Base-by-base conservation (phyloP, 2,888 invertebrate genomes). In the Drosophila ochracea region DNA sequence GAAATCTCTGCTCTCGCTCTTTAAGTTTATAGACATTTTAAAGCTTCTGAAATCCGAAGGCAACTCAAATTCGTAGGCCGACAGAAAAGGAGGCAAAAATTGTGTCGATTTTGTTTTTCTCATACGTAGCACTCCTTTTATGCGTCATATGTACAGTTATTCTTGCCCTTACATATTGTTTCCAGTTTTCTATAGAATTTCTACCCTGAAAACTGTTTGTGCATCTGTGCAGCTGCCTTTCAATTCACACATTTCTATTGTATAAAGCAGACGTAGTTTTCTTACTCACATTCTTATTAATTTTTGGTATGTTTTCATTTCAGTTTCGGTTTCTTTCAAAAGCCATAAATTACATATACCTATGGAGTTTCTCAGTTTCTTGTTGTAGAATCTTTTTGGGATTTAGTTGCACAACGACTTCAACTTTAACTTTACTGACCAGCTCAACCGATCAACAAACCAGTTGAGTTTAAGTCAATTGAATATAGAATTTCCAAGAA, bases 111-210 rank as follows among this genome's bases (percentile, higher is more conserved):
- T 28, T 39, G 35, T 28, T 55, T 39, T n/a, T n/a, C 62, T n/a
- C 43, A 10, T 21, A n/a, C 39, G 30, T 39, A 60, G 4, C 9
- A 7, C 47, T 72, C 39, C 72, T 63, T 68, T 72, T 80, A 57
- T 80, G 37, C n/a, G 19, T 28, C 30, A 41, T 30, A 63, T 31
- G 49, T 39, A 58, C 57, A 58, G 55, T 68, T 55, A 53, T 65
- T 75, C 58, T 68, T 78, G 66, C 63, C 52, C 58, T 35, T 33
- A 28, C 30, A 59, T 60, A 86, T 89, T 84, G 84, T 89, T 72
- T 86, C 72, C 78, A 81, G 73, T 78, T 77, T 83, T 83, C 78
- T 55, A 73, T 53, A 78, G 78, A 88, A 72, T 54, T 68, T 63
- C 53, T 66, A 73, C 65, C 60, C 73, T 19, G 10, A 47, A 33